Conservation (phyloP, 2,888 invertebrate genomes). For the Dryococelus australis region DNA sequence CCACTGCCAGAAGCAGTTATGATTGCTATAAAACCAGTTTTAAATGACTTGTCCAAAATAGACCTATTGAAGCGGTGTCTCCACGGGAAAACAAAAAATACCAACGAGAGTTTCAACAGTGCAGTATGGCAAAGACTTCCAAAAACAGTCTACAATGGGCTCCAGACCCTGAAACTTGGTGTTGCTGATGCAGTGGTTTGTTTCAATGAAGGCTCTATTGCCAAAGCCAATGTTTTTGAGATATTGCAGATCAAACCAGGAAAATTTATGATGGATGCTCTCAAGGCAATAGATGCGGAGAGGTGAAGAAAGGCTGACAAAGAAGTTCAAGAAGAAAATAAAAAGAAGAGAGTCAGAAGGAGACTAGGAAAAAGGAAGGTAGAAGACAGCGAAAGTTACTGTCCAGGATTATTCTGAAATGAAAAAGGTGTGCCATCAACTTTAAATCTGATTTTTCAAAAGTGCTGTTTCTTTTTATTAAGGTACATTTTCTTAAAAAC, state of each 20-base stretch:
- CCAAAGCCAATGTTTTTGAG: neutral
- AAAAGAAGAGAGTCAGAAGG: neutral
- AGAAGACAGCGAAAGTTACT: neutral
- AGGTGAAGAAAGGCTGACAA: neutral
- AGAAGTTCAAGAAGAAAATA: neutral
- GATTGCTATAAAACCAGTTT: conserved; percentile 41
- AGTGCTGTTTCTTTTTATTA: neutral
- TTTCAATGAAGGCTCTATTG: neutral
- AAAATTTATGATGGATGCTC: neutral
- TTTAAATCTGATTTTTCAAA: neutral
- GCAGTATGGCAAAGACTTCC: neutral
- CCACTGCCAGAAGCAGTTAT: conserved; percentile 35
- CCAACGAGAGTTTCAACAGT: neutral
- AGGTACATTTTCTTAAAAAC: neutral
- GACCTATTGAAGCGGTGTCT: conserved; percentile 34
- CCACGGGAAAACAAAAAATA: conserved; percentile 20
- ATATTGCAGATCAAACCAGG: neutral
- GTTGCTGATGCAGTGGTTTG: neutral
- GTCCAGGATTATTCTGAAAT: neutral
- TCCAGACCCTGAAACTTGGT: conserved; percentile 24
- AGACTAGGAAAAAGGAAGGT: neutral
- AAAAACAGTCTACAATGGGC: conserved; percentile 22
- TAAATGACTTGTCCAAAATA: conserved; percentile 33
- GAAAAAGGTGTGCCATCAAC: neutral
- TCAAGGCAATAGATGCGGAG: neutral